phyloP scores from a whole-genome alignment of 2,888 invertebrate genomes.

The Stramonita haemastoma region DNA sequence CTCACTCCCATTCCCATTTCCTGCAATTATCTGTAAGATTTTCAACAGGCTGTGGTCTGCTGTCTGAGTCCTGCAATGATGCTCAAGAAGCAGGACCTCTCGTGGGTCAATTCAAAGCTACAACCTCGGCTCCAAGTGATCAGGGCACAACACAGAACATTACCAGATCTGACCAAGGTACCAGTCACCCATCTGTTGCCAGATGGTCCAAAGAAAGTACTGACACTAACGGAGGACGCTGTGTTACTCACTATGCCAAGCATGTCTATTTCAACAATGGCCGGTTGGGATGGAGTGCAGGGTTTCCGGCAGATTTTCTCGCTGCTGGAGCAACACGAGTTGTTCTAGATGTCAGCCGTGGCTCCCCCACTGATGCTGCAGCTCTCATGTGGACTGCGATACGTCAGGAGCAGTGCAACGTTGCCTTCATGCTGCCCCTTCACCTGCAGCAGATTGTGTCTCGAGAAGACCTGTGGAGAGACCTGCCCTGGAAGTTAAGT shows the following conservation, averaged over 20 bases:
- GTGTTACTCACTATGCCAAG: neutral
- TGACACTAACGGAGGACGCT: neutral
- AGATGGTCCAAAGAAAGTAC: neutral
- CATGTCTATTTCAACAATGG: slow-evolving; percentile 20
- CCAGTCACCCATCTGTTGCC: neutral
- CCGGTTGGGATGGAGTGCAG: slow-evolving; percentile 48
- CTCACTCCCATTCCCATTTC: slow-evolving; percentile 26
- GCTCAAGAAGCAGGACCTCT: neutral
- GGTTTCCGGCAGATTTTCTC: slow-evolving; percentile 46
- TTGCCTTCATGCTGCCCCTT: slow-evolving; percentile 43
- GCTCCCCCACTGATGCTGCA: slow-evolving; percentile 29
- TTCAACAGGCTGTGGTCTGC: neutral
- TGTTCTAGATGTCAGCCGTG: slow-evolving; percentile 43
- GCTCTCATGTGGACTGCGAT: slow-evolving; percentile 35
- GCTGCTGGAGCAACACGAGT: slow-evolving; percentile 45
- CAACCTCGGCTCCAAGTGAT: neutral
- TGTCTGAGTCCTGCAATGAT: neutral
- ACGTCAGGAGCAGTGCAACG: slow-evolving; percentile 38
- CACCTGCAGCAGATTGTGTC: slow-evolving; percentile 38
- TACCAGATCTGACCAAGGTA: too few species aligned
- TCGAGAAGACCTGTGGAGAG: slow-evolving; percentile 19
- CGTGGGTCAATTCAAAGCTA: too few species aligned
- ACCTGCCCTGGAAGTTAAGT: slow-evolving; percentile 31
- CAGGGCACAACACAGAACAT: neutral
- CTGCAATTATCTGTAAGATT: neutral